phyloP scores from a whole-genome alignment of 2,797 vertebrate species.

The Syngnathus acus region DNA sequence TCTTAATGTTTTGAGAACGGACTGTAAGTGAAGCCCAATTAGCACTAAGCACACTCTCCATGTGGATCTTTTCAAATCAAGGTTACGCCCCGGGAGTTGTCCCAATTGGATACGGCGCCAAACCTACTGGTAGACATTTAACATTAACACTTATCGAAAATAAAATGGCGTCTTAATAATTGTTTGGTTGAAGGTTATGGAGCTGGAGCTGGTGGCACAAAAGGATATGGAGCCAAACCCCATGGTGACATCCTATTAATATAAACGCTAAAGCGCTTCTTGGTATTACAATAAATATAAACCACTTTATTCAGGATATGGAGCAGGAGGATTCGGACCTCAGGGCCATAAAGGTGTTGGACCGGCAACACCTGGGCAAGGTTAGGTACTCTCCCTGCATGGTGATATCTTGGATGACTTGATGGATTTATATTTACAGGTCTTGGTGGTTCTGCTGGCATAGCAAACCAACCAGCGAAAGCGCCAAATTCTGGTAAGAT shows the following conservation, averaged over 20 bases:
- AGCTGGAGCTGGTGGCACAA: neutral
- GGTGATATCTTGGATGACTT: neutral
- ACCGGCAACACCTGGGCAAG: constrained; percentile 22
- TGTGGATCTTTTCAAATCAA: neutral
- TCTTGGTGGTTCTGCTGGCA: constrained; percentile 31
- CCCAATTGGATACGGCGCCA: constrained; percentile 8
- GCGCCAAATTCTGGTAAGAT: constrained; percentile 41
- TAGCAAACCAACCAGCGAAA: constrained; percentile 40
- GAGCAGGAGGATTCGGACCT: constrained; percentile 15
- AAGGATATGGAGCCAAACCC: constrained; percentile 9
- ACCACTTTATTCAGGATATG: constrained; percentile 17
- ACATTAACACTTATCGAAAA: neutral
- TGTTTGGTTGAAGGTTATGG: constrained; percentile 2
- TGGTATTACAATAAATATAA: neutral
- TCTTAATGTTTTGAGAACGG: neutral
- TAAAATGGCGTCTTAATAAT: neutral
- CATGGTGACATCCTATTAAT: constrained; percentile 26
- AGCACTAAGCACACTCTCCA: neutral
- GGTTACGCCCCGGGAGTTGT: constrained; percentile 1
- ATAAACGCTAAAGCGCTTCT: neutral
- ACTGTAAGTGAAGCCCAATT: too few relatives aligned
- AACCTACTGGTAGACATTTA: constrained; percentile 7
- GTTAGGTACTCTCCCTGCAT: constrained; percentile 9
- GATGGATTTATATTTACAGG: constrained; percentile 30
- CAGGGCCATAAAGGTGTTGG: constrained; percentile 41